Evolutionary conservation across 2,797 vertebrate species (phyloP), one percentile per base, ranked within the genome.

Genomic region (Pangasius larnaudii): DNA sequence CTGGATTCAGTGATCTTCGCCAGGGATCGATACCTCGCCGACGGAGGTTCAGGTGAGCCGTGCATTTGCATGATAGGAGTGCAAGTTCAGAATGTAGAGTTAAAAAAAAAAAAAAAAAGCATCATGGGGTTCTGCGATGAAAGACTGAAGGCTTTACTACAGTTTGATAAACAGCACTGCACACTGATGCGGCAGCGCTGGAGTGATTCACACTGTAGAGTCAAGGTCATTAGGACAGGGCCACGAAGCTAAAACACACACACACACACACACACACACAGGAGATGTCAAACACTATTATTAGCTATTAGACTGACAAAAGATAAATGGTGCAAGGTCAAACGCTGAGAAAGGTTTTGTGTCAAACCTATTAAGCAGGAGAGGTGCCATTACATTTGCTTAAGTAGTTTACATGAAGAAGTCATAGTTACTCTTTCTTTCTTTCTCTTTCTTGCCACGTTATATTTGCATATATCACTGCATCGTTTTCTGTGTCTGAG

Each of bases 1-100:
- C 91, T 99, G 96, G 98, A 99, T 95, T 99, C 98, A 30, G 97
- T 99, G 89, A 96, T 99, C 92, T 96, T 96, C 72, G 98, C 98
- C 89, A 97, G 97, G 94, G 97, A 97, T 93, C 96, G 93, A 84
- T 99, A 98, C 94, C 96, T 99, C 94, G 93, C 94, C 89, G 96
- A 97, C 86, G 96, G 94, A 87, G 98, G 98, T 88, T 97, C 97
- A 91, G 97, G 98, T 99, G 93, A 89, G 97, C 96, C 10, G 13
- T n/a, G 14, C 30, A 83, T n/a, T 39, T 59, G 36, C 11, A 2
- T 85, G 86, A 33, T 56, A 27, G 24, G 27, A 7, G 27, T 27
- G 2, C 13, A 30, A 18, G 30, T 2, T 75, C 11, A 51, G 49
- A 78, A 53, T 30, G n/a, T 78, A 30, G 27, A 18, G 6, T 39